These are phyloP conservation scores for Pangasius djambal DNA, from an alignment of 2,797 vertebrate species.

Conservation along the genomic window DNA sequence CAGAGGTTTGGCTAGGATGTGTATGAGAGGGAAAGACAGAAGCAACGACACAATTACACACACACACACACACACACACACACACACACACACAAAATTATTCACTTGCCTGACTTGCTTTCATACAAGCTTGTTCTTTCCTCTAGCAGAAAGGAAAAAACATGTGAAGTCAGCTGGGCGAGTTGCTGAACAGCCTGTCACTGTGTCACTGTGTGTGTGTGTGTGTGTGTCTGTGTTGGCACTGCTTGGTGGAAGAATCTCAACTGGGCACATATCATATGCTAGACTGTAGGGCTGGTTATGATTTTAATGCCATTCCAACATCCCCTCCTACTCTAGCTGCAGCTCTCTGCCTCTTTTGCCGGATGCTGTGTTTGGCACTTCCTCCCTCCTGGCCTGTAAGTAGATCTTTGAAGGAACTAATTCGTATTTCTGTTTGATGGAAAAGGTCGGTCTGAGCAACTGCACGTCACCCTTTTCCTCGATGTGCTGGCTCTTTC, in stretches of 20 bases:
- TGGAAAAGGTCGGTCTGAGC: constrained; percentile 49
- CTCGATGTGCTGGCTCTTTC: background rate
- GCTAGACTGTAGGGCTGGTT: constrained; percentile 22
- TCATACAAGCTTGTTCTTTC: background rate
- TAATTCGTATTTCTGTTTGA: constrained; percentile 49
- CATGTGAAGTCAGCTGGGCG: constrained; percentile 12
- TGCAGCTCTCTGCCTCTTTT: background rate
- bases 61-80: constrained; percentile 14
- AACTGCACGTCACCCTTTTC: background rate
- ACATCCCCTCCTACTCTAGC: background rate
- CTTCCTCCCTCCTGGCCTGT: constrained; percentile 41
- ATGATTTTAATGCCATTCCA: constrained; percentile 46
- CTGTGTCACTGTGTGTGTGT: constrained; percentile 1
- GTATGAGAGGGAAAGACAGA: constrained; percentile 30
- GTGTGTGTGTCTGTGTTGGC: background rate
- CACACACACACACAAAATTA: constrained; percentile 7
- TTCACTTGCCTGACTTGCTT: constrained; percentile 25
- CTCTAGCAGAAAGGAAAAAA: constrained; percentile 14
- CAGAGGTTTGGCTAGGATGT: constrained; percentile 55
- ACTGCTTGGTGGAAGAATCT: background rate
- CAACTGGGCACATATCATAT: constrained; percentile 14
- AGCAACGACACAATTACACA: background rate
- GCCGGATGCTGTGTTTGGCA: background rate
- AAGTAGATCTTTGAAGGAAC: constrained; percentile 56
- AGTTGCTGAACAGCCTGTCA: background rate